phyloP scores from a whole-genome alignment of 2,797 vertebrate species.

The Rousettus madagascariensis region DNA sequence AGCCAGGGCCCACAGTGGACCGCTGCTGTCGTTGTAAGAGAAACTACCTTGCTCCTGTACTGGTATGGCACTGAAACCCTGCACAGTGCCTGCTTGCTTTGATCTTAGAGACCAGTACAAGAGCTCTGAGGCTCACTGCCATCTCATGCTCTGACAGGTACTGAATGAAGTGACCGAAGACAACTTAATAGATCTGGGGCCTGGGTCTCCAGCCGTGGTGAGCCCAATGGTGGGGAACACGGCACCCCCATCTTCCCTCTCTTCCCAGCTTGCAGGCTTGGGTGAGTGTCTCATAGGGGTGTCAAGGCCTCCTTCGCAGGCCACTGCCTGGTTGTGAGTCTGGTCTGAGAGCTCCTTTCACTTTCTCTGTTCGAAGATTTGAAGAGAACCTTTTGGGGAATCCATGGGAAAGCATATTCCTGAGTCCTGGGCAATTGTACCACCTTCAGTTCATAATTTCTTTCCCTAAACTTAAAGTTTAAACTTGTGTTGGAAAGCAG shows the following conservation, averaged over 20 bases:
- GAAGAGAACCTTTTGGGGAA: not conserved
- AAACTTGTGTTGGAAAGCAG: not conserved
- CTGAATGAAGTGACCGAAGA: slow-evolving; percentile 96
- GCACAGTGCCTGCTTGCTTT: not conserved
- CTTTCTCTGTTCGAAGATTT: not conserved
- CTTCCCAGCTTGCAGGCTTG: slow-evolving; percentile 95
- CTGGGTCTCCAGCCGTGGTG: slow-evolving; percentile 97
- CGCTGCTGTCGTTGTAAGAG: not conserved
- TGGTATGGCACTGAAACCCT: no score
- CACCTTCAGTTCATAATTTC: not conserved
- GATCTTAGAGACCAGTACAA: rapidly evolving
- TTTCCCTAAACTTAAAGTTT: not conserved
- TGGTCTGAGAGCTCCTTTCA: not conserved
- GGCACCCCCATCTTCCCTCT: slow-evolving; percentile 87
- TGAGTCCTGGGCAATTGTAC: not conserved
- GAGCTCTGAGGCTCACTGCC: not conserved
- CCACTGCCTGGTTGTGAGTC: no score
- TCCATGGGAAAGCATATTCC: not conserved
- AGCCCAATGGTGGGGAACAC: slow-evolving; percentile 92
- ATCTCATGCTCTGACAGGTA: slow-evolving; percentile 85
- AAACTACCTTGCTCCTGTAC: not conserved
- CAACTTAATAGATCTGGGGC: slow-evolving; percentile 97
- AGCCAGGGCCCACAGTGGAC: not conserved
- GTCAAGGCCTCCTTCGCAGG: not conserved
- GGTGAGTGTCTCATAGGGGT: slow-evolving; percentile 84